Base-by-base conservation (phyloP, 2,797 vertebrate species). In the Smutsia gigantea region DNA sequence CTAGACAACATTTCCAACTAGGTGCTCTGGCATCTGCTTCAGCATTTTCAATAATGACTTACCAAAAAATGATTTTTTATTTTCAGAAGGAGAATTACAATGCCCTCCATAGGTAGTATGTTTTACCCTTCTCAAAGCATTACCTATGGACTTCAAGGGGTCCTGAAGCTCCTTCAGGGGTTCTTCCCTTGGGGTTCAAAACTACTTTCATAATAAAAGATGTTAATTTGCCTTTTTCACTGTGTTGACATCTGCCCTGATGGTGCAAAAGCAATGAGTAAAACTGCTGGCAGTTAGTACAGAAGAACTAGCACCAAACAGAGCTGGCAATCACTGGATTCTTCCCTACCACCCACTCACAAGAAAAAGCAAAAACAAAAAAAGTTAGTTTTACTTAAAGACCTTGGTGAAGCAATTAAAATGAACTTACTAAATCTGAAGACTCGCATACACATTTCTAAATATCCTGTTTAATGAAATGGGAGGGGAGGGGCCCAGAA, bases 1-100 rank as follows among this genome's bases (percentile, higher is more conserved):
- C 19, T 66, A 23, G 2, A 17, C 10, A 21, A 21, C 37, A 51
- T 69, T 87, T 78, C 66, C 42, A 94, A 29, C 19, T 34, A 84
- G 39, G 19, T 49, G 13, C 17, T 84, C 51, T 83, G 39, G 10
- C 31, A 13, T 55, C 29, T 29, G 1, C 63, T 37, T 81, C 10
- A 19, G 13, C 42, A 34, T n/a, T 83, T 94, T 46, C 79, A 78
- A 37, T 46, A 82, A 72, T 51, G 37, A 66, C 12, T 85, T 39
- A 23, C 68, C 21, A 31, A 63, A 63, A 63, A 37, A 31, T 7
- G 4, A 37, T 11, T 69, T 71, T 87, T 90, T 66, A 72, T 66
- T 83, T 87, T 90, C 29, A 91, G 31, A 77, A 89, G 39, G 21
- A 92, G 53, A 91, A 91, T 46, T 66, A 17, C 4, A 61, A 18